Evolutionary conservation across 2,797 vertebrate species (phyloP).

Genomic region (Spatula clypeata): DNA sequence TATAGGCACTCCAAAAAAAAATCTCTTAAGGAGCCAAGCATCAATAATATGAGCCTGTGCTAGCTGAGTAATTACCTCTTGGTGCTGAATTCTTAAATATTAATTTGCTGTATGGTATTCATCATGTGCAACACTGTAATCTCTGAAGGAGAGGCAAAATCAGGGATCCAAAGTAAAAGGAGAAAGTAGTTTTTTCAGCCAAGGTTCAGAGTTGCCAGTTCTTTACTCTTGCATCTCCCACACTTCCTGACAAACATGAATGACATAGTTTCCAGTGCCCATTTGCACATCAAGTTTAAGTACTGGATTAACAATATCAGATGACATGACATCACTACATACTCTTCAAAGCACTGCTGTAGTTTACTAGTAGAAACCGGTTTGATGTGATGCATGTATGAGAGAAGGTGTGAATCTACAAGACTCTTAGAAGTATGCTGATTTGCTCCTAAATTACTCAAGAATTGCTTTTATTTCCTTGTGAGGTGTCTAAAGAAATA

Average conservation of each 20-base stretch:
- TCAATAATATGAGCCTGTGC: constrained; percentile 35
- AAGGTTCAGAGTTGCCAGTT: background rate
- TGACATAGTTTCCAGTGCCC: background rate
- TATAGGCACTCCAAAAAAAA: constrained; percentile 31
- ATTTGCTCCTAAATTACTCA: background rate
- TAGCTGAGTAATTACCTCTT: constrained; percentile 58
- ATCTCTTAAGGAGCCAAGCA: constrained; percentile 33
- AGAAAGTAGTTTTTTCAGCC: background rate
- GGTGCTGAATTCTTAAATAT: constrained; percentile 68
- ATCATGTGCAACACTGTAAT: constrained; percentile 30
- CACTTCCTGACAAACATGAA: accelerated
- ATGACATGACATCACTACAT: background rate
- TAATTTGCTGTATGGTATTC: constrained; percentile 59
- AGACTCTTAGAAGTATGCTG: background rate
- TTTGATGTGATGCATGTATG: background rate
- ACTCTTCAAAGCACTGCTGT: background rate
- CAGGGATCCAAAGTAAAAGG: background rate
- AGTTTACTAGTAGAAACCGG: background rate
- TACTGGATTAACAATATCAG: background rate
- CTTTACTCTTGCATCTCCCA: background rate
- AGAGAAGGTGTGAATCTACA: background rate
- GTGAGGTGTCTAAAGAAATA: background rate
- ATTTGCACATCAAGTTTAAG: background rate
- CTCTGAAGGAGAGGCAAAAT: constrained; percentile 24
- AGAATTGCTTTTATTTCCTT: background rate